A percentile compares a stretch with the other conserved stretches of the same genome.
Conservation (phyloP, 2,797 vertebrate genomes). For the Margarornis squamiger region DNA sequence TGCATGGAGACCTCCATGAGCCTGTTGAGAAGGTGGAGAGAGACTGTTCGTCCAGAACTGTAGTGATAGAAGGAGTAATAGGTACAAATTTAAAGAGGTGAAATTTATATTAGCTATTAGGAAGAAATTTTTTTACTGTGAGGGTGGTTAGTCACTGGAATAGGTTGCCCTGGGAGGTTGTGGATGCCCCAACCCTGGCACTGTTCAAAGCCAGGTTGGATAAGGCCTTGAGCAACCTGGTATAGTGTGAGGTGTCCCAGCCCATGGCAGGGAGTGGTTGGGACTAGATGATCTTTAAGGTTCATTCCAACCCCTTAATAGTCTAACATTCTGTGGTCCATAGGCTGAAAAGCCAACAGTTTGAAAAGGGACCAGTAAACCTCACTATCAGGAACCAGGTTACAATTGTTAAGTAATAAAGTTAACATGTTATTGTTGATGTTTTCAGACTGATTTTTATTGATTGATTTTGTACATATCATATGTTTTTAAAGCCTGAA, state of each 20-base stretch:
- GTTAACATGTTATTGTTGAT: background rate
- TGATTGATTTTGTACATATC: background rate
- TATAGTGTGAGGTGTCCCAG: background rate
- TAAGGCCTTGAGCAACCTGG: background rate
- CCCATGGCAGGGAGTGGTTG: accelerated
- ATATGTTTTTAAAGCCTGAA: background rate
- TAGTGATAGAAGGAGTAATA: background rate
- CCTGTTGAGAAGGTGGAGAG: accelerated
- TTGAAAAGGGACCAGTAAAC: background rate
- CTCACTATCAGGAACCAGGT: background rate
- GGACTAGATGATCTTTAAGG: background rate
- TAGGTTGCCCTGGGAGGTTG: background rate
- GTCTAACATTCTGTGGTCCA: background rate
- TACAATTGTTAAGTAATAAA: background rate
- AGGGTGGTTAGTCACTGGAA: background rate
- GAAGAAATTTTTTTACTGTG: background rate
- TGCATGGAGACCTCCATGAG: background rate
- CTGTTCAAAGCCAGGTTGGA: background rate
- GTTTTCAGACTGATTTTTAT: constrained; percentile 3
- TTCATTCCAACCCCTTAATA: background rate
- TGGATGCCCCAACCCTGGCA: background rate
- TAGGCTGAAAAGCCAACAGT: background rate
- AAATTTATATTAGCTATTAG: background rate
- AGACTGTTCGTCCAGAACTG: background rate
- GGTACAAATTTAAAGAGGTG: background rate